Evolutionary conservation across 2,888 invertebrate genomes (phyloP).

Genomic region (Sminthurides aquaticus): DNA sequence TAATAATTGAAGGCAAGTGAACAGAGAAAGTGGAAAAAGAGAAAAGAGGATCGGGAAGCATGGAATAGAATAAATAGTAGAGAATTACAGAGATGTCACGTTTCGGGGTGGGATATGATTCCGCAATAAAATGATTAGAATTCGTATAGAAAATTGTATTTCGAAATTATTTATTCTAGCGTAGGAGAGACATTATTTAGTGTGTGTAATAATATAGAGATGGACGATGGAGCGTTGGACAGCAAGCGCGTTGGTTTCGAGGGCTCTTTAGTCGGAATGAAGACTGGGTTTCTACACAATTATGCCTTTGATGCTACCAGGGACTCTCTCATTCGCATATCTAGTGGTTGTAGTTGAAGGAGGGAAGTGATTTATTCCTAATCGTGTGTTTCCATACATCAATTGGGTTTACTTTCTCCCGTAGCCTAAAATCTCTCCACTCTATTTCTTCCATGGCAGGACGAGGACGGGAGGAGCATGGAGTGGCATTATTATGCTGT

Average conservation of each 20-base stretch:
- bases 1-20: not conserved
- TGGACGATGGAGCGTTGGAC: no score
- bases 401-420: slow-evolving; percentile 4
- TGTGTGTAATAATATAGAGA: no score
- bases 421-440: not conserved
- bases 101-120: not conserved
- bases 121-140: slow-evolving; percentile 3
- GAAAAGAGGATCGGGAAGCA: no score
- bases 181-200: not conserved
- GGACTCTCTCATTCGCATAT: no score
- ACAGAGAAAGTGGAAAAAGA: not conserved
- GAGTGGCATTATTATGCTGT: not conserved
- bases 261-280: no score
- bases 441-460: not conserved
- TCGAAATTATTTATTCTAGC: slow-evolving; percentile 2
- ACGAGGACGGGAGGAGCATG: not conserved
- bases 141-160: not conserved
- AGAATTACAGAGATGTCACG: not conserved
- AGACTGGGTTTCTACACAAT: no score
- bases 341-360: no score
- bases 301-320: no score
- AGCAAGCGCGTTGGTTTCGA: no score
- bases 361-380: slow-evolving; percentile 4
- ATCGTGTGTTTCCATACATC: slow-evolving; percentile 10
- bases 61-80: not conserved